Conservation (phyloP, 2,797 vertebrate species). For the Capromys pilorides region DNA sequence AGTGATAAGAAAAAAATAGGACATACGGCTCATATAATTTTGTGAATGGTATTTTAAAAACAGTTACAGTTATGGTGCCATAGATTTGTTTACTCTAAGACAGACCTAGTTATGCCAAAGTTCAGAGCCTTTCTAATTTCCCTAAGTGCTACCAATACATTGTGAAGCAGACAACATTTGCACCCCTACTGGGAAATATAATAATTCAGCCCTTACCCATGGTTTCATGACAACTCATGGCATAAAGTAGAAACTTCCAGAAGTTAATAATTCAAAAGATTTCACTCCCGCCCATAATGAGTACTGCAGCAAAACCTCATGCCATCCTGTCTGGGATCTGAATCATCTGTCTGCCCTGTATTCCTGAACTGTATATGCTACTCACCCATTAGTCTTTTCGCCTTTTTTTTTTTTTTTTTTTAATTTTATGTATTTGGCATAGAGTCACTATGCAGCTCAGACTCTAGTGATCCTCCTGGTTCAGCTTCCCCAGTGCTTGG, state of each 20-base stretch:
- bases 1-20: background rate
- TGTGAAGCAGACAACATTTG: background rate
- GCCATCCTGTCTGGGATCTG: background rate
- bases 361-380: background rate
- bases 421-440: no score
- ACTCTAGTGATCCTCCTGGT: no score
- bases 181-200: background rate
- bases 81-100: background rate
- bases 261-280: background rate
- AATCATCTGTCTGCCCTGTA: background rate
- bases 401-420: no score
- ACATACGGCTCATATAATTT: background rate
- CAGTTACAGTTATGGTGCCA: background rate
- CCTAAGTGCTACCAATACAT: background rate
- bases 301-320: background rate
- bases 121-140: background rate
- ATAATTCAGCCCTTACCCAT: background rate
- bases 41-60: constrained; percentile 22
- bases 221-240: background rate
- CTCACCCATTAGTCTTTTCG: background rate
- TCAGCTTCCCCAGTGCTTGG: no score
- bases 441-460: no score
- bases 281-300: background rate
- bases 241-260: background rate
- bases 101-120: background rate